Conservation (phyloP, 2,888 invertebrate genomes). For the Drosophila maculinotata region DNA sequence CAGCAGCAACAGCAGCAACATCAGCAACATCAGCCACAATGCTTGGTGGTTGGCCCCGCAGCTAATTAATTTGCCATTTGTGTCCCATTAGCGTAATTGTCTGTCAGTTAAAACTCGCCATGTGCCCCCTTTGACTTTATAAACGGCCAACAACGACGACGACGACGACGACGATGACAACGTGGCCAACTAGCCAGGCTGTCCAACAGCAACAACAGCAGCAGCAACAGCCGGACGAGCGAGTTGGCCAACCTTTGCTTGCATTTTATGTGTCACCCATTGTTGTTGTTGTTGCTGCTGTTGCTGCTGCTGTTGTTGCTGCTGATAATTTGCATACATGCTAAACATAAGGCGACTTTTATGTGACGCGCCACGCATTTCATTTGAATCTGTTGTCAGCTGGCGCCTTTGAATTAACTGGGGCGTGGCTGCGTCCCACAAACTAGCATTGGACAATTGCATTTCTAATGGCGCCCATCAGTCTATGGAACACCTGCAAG, state of each 20-base stretch:
- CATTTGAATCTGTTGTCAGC: constrained; percentile 59
- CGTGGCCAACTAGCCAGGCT: constrained; percentile 46
- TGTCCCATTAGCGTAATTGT: constrained; percentile 81
- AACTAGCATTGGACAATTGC: constrained; percentile 33
- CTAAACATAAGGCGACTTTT: constrained; percentile 56
- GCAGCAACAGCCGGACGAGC: constrained; percentile 23
- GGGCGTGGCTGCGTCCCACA: constrained; percentile 42
- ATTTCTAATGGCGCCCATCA: constrained; percentile 70
- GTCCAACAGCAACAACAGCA: constrained; percentile 39
- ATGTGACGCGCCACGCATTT: constrained; percentile 64
- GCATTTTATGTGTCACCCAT: constrained; percentile 74
- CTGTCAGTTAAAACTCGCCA: constrained; percentile 72
- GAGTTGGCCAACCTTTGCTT: constrained; percentile 68
- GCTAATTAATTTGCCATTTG: constrained; percentile 82
- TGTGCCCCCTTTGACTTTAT: constrained; percentile 74
- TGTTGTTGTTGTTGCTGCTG: constrained; percentile 40
- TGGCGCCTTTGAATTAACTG: constrained; percentile 60
- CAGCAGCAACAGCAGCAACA: constrained; percentile 19
- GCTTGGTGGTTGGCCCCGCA: constrained; percentile 60
- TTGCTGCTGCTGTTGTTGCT: constrained; percentile 38
- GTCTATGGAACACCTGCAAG: constrained; percentile 76
- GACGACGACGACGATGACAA: constrained; percentile 44
- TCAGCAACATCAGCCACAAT: constrained; percentile 29
- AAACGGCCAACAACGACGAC: constrained; percentile 41
- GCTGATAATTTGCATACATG: constrained; percentile 70